These are phyloP conservation scores for Prionailurus bengalensis DNA, from an alignment of 2,113 vertebrate genomes.

Conservation along the genomic window DNA sequence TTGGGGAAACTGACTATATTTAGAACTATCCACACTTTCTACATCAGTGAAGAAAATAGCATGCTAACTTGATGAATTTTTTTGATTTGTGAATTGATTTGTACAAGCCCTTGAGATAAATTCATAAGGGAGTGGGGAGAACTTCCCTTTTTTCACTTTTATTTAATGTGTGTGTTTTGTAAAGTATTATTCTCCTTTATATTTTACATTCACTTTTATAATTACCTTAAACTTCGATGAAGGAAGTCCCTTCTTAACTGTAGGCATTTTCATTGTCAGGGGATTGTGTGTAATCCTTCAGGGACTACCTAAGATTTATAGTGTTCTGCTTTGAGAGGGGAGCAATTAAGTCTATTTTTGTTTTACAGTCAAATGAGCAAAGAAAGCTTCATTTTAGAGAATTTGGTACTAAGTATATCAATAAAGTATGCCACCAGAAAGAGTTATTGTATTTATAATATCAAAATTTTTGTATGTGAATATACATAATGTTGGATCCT, in stretches of 20 bases:
- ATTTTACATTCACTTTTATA: constrained; percentile 28
- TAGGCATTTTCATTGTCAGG: constrained; percentile 38
- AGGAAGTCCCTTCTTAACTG: not conserved
- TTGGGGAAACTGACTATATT: not conserved
- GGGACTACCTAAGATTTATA: constrained; percentile 4
- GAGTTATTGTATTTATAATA: not conserved
- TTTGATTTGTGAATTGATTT: constrained; percentile 26
- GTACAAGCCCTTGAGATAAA: not conserved
- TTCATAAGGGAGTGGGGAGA: not conserved
- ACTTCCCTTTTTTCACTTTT: not conserved
- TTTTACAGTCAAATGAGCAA: constrained; percentile 29
- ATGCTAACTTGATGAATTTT: not conserved
- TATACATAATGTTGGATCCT: not conserved
- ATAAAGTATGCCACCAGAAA: constrained; percentile 15
- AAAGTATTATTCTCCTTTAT: constrained; percentile 26
- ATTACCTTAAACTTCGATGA: constrained; percentile 25
- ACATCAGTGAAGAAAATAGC: not conserved
- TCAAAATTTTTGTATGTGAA: not conserved
- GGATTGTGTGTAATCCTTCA: not conserved
- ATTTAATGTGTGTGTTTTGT: constrained; percentile 3
- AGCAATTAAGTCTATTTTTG: constrained; percentile 3
- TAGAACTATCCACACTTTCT: not conserved
- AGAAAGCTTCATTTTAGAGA: not conserved
- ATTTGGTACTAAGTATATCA: not conserved
- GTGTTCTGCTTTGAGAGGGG: not conserved